A percentile compares a stretch with the other conserved stretches of the same genome.
Conservation (phyloP, 2,888 invertebrate genomes). For the Oligia fasciuncula region DNA sequence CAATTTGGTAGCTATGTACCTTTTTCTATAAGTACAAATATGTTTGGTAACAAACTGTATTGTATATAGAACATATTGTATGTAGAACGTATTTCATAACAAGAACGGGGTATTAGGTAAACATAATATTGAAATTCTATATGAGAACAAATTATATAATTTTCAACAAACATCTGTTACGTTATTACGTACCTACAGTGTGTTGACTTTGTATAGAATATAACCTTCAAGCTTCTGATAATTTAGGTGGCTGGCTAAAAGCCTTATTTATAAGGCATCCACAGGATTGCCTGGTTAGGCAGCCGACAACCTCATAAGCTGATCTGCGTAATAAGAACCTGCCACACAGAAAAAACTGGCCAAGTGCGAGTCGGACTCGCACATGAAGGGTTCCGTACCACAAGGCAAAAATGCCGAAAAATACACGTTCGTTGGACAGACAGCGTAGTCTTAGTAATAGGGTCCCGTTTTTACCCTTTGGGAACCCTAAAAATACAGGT, state of each 20-base stretch:
- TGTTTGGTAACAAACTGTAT: not conserved
- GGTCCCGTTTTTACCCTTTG: no score
- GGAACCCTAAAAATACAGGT: not conserved
- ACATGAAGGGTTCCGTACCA: no score
- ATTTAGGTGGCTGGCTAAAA: no score
- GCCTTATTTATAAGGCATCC: not conserved
- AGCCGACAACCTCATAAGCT: no score
- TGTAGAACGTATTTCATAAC: conserved; percentile 23
- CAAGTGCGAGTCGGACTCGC: no score
- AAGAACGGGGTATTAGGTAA: conserved; percentile 10
- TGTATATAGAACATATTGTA: conserved; percentile 28
- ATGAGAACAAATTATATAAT: conserved; percentile 19
- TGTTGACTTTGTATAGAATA: conserved; percentile 28
- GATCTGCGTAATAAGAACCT: no score
- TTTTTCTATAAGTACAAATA: not conserved
- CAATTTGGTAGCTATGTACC: not conserved
- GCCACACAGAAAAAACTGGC: not conserved
- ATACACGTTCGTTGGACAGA: no score
- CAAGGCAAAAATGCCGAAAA: no score
- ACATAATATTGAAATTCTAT: conserved; percentile 40
- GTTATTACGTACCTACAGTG: conserved; percentile 4
- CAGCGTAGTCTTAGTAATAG: no score
- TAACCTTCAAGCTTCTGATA: not conserved
- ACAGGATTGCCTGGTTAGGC: not conserved
- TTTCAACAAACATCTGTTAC: conserved; percentile 36